Evolutionary conservation across 2,113 vertebrate species (phyloP), one percentile per base, ranked within the genome.

Genomic region (Syngnathus scovelli): DNA sequence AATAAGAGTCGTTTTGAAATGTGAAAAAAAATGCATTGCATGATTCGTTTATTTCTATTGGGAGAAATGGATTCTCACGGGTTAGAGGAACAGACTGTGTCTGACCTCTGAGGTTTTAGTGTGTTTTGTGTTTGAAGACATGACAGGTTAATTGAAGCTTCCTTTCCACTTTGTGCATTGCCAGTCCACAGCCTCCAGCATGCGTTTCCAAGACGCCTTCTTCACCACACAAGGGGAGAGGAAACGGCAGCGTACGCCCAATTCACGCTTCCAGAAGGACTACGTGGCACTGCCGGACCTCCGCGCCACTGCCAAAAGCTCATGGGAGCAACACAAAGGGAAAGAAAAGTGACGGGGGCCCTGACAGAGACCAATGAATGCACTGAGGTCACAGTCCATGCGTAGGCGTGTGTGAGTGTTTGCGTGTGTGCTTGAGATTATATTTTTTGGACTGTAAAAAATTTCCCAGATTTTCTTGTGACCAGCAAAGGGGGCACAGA

Each of bases 161-260:
- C 48, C 60, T 69, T 68, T 19, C 61, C 80, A 85, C 89, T 44
- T 66, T 67, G 67, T 33, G 61, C 80, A 86, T 89, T 70, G 67
- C 8, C 51, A 99, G 96, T 99, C 96, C 70, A 96, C 94, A 80
- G 96, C 96, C 13, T 99, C 96, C 67, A 92, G 94, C 69, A 98
- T 99, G 96, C 92, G 93, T 76, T 99, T 97, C 83, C 93, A 98
- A 89, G 95, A 98, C 67, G 90, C 94, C 0, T 98, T 98, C 92
- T 94, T 90, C 85, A 94, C 93, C 78, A 93, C 94, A n/a, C 90
- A 94, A 81, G 93, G 92, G 41, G 93, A 94, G 78, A 91, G 93
- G 84, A 98, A 98, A 89, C 92, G 96, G 49, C 94, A 94, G 74
- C 90, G 95, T 74, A 90, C 94, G 13, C 80, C 97, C 76, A 98